Evolutionary conservation across 2,113 vertebrate genomes (phyloP).

Genomic region (Epinephelus fuscoguttatus): DNA sequence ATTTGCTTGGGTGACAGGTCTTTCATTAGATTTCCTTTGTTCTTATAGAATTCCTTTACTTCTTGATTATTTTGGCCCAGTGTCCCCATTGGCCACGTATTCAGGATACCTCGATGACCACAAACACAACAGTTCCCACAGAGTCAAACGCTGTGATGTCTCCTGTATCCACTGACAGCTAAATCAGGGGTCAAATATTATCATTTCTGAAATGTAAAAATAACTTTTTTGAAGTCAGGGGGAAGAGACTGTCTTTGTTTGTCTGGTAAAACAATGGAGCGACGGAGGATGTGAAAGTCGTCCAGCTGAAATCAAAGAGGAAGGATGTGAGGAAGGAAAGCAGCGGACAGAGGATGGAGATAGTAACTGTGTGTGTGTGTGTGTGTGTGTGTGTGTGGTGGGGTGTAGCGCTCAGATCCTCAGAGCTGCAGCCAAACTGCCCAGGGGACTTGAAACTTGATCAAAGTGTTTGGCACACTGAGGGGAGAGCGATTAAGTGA

Average conservation of each 20-base stretch:
- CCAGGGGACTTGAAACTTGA: slow-evolving; percentile 30
- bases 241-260: slow-evolving; percentile 4
- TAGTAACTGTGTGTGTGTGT: slow-evolving; percentile 3
- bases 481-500: background rate
- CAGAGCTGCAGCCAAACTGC: slow-evolving; percentile 60
- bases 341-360: slow-evolving; percentile 32
- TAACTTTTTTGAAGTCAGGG: slow-evolving; percentile 39
- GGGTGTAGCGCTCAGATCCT: slow-evolving; percentile 18
- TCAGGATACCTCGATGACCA: slow-evolving; percentile 35
- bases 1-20: background rate
- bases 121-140: slow-evolving; percentile 27
- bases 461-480: slow-evolving; percentile 28
- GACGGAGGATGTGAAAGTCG: slow-evolving; percentile 57
- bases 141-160: background rate
- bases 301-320: slow-evolving; percentile 44
- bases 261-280: slow-evolving; percentile 41
- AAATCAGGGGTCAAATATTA: slow-evolving; percentile 33
- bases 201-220: slow-evolving; percentile 31
- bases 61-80: background rate
- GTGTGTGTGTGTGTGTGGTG: slow-evolving; percentile 23
- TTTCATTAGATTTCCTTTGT: background rate
- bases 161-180: background rate
- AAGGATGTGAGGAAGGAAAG: slow-evolving; percentile 59
- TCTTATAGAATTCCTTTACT: rapidly evolving
- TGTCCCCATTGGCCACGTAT: background rate